Conservation (phyloP, 2,797 vertebrate genomes). For the Protosalanx chinensis region DNA sequence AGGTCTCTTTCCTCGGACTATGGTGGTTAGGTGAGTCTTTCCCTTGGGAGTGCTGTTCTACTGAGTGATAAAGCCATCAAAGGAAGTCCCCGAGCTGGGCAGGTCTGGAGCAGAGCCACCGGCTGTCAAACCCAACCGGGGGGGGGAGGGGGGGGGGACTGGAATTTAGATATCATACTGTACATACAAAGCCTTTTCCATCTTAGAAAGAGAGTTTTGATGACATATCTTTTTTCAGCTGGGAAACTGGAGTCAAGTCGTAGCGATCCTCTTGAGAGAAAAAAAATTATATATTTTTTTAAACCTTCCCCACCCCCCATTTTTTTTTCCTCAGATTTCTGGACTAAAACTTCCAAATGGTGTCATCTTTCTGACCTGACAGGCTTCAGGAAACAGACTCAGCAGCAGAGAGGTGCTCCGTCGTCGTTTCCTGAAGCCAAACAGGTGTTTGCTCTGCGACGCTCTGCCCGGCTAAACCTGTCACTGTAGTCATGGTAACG, state of each 20-base stretch:
- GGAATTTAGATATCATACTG: too few relatives aligned
- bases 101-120: conserved; percentile 32
- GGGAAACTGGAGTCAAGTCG: neutral
- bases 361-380: neutral
- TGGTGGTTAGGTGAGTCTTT: neutral
- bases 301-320: neutral
- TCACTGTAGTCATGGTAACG: conserved; percentile 13
- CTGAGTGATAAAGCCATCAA: conserved; percentile 27
- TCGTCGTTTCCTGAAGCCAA: neutral
- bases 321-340: too few relatives aligned
- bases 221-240: neutral
- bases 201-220: neutral
- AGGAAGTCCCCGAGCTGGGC: conserved; percentile 32
- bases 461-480: conserved; percentile 21
- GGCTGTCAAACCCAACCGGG: conserved; percentile 44
- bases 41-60: neutral
- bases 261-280: neutral
- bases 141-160: too few relatives aligned
- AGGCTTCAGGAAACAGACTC: too few relatives aligned
- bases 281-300: neutral
- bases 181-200: neutral
- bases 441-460: conserved; percentile 4
- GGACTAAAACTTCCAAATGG: neutral
- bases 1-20: neutral
- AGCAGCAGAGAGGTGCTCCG: too few relatives aligned